Conservation (phyloP, 2,888 invertebrate genomes). For the Phyllotreta cruciferae region DNA sequence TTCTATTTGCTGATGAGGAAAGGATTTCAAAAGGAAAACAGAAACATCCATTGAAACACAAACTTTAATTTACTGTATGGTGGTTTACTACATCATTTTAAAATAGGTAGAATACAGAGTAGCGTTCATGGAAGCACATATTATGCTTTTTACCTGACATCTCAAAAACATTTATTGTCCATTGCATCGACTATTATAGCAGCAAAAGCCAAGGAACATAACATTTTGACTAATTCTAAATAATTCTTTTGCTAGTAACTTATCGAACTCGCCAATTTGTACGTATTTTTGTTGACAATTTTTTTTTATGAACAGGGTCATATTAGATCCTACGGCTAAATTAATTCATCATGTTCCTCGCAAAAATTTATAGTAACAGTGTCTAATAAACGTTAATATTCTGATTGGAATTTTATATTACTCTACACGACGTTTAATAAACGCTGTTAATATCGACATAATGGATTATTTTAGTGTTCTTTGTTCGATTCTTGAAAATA, state of each 20-base stretch:
- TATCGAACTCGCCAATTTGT: slow-evolving; percentile 33
- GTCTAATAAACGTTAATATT: too few species aligned
- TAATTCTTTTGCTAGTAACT: slow-evolving; percentile 39
- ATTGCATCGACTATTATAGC: slow-evolving; percentile 49
- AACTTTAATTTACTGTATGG: slow-evolving; percentile 47
- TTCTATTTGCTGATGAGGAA: too few species aligned
- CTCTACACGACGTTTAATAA: too few species aligned
- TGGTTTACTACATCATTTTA: slow-evolving; percentile 53
- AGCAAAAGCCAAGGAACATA: slow-evolving; percentile 57
- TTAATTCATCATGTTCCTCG: too few species aligned
- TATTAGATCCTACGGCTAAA: neutral
- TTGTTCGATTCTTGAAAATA: too few species aligned
- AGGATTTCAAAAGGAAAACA: neutral
- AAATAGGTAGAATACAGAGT: slow-evolving; percentile 57
- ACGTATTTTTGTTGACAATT: slow-evolving; percentile 28
- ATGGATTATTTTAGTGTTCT: too few species aligned
- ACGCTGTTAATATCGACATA: too few species aligned
- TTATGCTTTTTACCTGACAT: slow-evolving; percentile 54
- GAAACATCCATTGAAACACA: slow-evolving; percentile 34
- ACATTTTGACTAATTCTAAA: slow-evolving; percentile 43
- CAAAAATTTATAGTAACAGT: too few species aligned
- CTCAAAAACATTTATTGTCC: slow-evolving; percentile 48
- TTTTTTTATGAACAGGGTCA: slow-evolving; percentile 22
- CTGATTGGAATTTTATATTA: too few species aligned
- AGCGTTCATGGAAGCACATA: slow-evolving; percentile 59